A percentile compares a stretch with the other conserved stretches of the same genome.
Conservation (phyloP, 2,797 vertebrate species). For the Emys orbicularis region DNA sequence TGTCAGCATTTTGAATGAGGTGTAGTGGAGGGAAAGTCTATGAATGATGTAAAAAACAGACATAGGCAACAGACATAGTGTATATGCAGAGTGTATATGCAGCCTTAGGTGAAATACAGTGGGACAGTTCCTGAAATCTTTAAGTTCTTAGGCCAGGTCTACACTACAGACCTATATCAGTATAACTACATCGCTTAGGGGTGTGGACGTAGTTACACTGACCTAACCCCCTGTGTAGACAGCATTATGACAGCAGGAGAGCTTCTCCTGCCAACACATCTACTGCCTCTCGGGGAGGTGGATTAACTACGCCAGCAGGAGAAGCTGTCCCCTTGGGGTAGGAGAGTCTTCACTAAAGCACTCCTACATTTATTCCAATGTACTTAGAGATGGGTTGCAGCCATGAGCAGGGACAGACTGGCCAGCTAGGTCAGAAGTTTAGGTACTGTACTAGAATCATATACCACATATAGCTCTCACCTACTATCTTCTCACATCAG, state of each 20-base stretch:
- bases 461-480: background rate
- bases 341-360: background rate
- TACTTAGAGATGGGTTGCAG: background rate
- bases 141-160: background rate
- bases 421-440: background rate
- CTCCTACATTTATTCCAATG: background rate
- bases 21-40: background rate
- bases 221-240: rapidly evolving
- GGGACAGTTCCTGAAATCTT: background rate
- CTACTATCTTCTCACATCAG: background rate
- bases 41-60: background rate
- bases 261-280: background rate
- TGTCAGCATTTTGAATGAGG: background rate
- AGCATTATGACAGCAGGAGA: background rate
- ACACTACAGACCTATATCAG: background rate
- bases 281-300: background rate
- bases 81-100: background rate
- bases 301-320: background rate
- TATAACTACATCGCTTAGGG: background rate
- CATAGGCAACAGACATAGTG: background rate
- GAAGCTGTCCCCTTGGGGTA: background rate
- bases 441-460: background rate
- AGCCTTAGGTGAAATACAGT: background rate
- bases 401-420: background rate
- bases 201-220: background rate